Conservation (phyloP, 1,140 invertebrate genomes). For the Cyphomyrmex costatus region DNA sequence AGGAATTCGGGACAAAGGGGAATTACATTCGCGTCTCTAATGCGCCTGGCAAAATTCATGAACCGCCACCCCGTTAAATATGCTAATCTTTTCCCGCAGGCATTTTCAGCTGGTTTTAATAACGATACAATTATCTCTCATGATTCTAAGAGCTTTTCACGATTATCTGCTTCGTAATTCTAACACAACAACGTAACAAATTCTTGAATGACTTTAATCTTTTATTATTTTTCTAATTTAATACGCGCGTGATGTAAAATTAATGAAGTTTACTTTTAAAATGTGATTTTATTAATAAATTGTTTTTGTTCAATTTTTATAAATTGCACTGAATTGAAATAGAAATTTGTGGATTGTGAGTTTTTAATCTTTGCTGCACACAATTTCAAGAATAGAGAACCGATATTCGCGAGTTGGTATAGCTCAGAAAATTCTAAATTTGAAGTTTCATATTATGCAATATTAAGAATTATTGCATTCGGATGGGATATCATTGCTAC, state of each 20-base stretch:
- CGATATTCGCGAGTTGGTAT: not conserved
- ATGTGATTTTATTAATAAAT: not conserved
- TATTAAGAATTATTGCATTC: conserved; percentile 1
- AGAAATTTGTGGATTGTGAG: not conserved
- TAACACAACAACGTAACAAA: not conserved
- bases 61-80: not conserved
- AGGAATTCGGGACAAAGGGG: conserved; percentile 49
- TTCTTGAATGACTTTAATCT: not conserved
- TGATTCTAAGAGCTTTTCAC: not conserved
- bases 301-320: no score
- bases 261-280: no score
- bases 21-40: conserved; percentile 43
- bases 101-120: conserved; percentile 25
- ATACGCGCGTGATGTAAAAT: not conserved
- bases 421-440: not conserved
- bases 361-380: not conserved
- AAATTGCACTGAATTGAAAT: not conserved
- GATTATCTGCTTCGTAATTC: conserved; percentile 16
- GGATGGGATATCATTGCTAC: not conserved
- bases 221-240: not conserved
- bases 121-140: conserved; percentile 15
- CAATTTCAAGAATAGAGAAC: not conserved
- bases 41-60: conserved; percentile 36
- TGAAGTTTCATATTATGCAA: not conserved
- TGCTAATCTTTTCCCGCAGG: conserved; percentile 32